phyloP scores from a whole-genome alignment of 2,113 vertebrate species.

The Channa argus region DNA sequence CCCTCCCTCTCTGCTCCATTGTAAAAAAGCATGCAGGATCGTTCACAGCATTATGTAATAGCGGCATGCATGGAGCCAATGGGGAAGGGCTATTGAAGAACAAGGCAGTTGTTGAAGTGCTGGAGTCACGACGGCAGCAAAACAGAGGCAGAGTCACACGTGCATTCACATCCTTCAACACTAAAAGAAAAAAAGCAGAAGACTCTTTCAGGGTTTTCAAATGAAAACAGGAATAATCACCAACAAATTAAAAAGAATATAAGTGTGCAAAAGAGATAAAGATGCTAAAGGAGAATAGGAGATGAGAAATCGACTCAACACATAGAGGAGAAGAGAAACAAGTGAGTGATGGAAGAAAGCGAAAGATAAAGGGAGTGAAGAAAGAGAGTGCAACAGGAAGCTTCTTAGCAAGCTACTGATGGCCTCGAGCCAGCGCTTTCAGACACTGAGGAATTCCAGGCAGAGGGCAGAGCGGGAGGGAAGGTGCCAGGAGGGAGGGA shows the following conservation, averaged over 20 bases:
- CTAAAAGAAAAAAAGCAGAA: background rate
- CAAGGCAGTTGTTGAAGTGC: slow-evolving; percentile 40
- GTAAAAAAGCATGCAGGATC: slow-evolving; percentile 35
- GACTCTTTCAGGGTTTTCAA: background rate
- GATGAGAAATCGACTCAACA: background rate
- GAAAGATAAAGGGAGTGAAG: slow-evolving; percentile 33
- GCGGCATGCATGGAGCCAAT: slow-evolving; percentile 40
- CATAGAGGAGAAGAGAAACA: background rate
- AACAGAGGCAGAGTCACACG: slow-evolving; percentile 2
- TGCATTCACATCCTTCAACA: slow-evolving; percentile 10
- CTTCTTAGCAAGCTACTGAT: slow-evolving; percentile 76
- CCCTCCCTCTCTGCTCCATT: slow-evolving; percentile 12
- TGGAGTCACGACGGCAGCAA: slow-evolving; percentile 32
- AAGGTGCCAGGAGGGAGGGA: slow-evolving; percentile 61
- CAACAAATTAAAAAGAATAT: background rate
- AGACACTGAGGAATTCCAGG: slow-evolving; percentile 83
- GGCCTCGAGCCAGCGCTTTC: slow-evolving; percentile 80
- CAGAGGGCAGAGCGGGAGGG: slow-evolving; percentile 67
- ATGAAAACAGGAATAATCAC: background rate
- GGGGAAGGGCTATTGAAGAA: slow-evolving; percentile 41
- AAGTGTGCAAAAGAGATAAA: background rate
- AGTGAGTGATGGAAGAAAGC: slow-evolving; percentile 12
- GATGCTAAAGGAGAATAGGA: background rate
- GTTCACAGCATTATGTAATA: slow-evolving; percentile 66
- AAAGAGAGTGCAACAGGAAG: slow-evolving; percentile 76